Conservation (phyloP, 2,888 invertebrate genomes). For the Branchipolynoe longqiensis region DNA sequence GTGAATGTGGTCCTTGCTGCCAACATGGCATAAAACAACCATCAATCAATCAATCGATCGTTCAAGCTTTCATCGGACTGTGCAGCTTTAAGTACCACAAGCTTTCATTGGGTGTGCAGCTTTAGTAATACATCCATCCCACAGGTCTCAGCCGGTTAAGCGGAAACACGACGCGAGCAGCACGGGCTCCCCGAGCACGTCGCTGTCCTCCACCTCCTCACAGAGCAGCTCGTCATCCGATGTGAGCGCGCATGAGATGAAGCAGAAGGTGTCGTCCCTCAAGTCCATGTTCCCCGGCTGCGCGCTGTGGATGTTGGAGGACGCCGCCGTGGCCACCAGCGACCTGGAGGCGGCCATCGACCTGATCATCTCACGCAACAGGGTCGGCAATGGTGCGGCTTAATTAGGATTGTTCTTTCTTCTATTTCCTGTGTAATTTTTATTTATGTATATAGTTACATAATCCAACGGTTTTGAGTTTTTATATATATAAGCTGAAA, state of each 20-base stretch:
- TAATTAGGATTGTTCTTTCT: background rate
- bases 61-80: too few species aligned
- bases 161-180: conserved; percentile 16
- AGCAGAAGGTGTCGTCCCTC: conserved; percentile 48
- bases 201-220: background rate
- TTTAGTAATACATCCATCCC: too few species aligned
- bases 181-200: background rate
- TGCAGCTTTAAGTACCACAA: too few species aligned
- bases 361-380: conserved; percentile 6
- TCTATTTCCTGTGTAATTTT: too few species aligned
- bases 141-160: conserved; percentile 5
- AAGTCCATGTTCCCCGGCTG: conserved; percentile 47
- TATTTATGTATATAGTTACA: too few species aligned
- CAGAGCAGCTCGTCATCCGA: background rate
- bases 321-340: conserved; percentile 22
- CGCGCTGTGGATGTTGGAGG: conserved; percentile 49
- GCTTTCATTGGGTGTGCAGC: too few species aligned
- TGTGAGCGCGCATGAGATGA: background rate
- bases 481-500: too few species aligned
- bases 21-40: too few species aligned
- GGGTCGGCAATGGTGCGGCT: conserved; percentile 13
- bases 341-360: conserved; percentile 38
- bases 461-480: too few species aligned
- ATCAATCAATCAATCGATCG: too few species aligned
- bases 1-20: too few species aligned